Conservation (phyloP, 2,113 vertebrate genomes). For the Coracopsis vasa region DNA sequence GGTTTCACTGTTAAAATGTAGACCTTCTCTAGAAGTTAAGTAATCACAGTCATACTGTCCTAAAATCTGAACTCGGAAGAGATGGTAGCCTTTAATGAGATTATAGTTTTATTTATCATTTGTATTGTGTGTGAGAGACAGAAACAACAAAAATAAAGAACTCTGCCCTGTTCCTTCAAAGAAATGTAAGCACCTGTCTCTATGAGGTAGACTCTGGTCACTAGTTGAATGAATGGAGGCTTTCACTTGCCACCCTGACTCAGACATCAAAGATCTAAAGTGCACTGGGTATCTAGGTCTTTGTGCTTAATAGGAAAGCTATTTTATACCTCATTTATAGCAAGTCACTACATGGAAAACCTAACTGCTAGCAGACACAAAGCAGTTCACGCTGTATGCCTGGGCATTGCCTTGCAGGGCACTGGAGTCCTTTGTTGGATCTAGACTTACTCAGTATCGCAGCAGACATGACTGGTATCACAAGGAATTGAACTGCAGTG, state of each 20-base stretch:
- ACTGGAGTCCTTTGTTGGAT: not conserved
- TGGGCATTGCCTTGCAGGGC: not conserved
- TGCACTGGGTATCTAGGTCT: not conserved
- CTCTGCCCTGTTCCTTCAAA: not conserved
- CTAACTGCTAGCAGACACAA: not conserved
- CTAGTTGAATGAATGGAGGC: not conserved
- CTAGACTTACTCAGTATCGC: not conserved
- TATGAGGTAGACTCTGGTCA: not conserved
- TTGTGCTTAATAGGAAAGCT: not conserved
- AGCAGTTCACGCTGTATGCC: rapidly evolving
- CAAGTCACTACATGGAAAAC: not conserved
- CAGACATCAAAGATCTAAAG: not conserved
- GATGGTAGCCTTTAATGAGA: not conserved
- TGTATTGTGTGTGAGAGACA: not conserved
- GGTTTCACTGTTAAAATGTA: not conserved
- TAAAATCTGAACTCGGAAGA: not conserved
- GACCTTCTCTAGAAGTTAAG: not conserved
- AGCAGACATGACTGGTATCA: not conserved
- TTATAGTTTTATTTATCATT: not conserved
- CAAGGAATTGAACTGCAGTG: not conserved
- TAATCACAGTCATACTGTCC: not conserved
- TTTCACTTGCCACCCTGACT: not conserved
- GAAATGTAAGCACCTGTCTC: not conserved
- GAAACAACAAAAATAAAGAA: not conserved
- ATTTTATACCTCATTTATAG: not conserved